Base-by-base conservation (phyloP, 2,797 vertebrate genomes). In the Lithobates sylvaticus region DNA sequence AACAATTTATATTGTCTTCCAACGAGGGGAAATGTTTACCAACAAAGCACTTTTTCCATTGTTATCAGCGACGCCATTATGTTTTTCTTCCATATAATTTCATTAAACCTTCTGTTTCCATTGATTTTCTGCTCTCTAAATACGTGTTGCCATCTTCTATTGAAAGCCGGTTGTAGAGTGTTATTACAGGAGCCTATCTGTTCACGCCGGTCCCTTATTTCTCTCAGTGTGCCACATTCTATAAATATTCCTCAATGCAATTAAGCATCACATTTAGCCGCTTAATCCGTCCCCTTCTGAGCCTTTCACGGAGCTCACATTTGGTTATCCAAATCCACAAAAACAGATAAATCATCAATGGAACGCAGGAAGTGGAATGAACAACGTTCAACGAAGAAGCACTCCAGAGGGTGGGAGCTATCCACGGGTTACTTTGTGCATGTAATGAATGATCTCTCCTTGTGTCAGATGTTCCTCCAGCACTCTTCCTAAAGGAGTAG, bases 241-340 rank as follows among this genome's bases (percentile, higher is more conserved):
- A 87, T 87, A 87, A 87, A 87, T 87, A 87, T 83, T 79, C 70
- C 44, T 58, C 44, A 32, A 78, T 76, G 44, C 81, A 87, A 86
- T 86, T 86, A 86, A 86, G 34, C 73, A 76, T 61, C 29, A 50
- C 81, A 84, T 87, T 87, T 84, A 83, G 81, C 61, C 27, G 16
- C 81, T 76, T 87, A 84, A 83, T 87, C 86, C 70, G 12, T 72
- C 70, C 65, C 81, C 81, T 78, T 84, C 61, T 58, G 75, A 81
- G 84, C 78, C 50, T 74, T 86, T 86, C 78, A 81, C 44, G 72
- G 72, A 54, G 68, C 67, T 86, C 61, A 27, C 58, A 86, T 76
- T 81, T 86, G 64, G 72, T 42, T 86, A 86, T 39, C 71, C 50
- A 81, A 86, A 86, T 72, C 27, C 69, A 16, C 13, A 26, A 39